A percentile compares a stretch with the other conserved stretches of the same genome.
Evolutionary conservation across 2,888 invertebrate genomes (phyloP).

Genomic region (Ellobium chinense): DNA sequence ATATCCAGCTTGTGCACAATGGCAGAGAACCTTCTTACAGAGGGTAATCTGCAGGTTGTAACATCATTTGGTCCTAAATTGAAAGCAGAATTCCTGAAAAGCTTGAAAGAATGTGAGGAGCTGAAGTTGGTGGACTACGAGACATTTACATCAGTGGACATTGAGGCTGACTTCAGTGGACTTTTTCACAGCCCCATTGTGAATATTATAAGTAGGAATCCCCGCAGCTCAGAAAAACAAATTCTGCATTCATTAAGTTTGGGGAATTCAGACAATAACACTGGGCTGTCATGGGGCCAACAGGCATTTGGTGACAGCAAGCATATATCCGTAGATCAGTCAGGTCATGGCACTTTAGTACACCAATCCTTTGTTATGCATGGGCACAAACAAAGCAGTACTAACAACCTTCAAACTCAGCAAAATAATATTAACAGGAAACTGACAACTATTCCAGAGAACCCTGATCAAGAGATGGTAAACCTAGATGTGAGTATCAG

Average conservation of each 20-base stretch:
- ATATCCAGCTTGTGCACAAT: constrained; percentile 19
- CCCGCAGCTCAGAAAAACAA: neutral
- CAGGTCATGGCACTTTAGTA: neutral
- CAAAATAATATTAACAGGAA: too few species aligned
- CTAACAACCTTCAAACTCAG: neutral
- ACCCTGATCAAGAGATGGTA: neutral
- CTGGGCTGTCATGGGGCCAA: neutral
- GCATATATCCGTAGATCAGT: neutral
- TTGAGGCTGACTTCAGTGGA: constrained; percentile 14
- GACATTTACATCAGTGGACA: constrained; percentile 21
- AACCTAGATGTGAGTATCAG: too few species aligned
- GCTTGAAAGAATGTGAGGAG: constrained; percentile 19
- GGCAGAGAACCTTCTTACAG: constrained; percentile 25
- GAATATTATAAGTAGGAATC: constrained; percentile 14
- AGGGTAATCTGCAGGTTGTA: neutral
- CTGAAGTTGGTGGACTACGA: constrained; percentile 29
- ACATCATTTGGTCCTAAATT: constrained; percentile 1
- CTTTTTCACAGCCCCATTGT: neutral
- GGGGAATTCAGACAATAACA: neutral
- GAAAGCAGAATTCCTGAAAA: constrained; percentile 13
- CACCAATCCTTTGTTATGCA: neutral
- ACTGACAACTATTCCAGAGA: neutral
- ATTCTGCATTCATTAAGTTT: neutral
- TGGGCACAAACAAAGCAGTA: neutral
- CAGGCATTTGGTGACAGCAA: neutral